Evolutionary conservation across 2,888 invertebrate genomes (phyloP), one percentile per base, ranked within the genome.

Genomic region (Ophion costatus): DNA sequence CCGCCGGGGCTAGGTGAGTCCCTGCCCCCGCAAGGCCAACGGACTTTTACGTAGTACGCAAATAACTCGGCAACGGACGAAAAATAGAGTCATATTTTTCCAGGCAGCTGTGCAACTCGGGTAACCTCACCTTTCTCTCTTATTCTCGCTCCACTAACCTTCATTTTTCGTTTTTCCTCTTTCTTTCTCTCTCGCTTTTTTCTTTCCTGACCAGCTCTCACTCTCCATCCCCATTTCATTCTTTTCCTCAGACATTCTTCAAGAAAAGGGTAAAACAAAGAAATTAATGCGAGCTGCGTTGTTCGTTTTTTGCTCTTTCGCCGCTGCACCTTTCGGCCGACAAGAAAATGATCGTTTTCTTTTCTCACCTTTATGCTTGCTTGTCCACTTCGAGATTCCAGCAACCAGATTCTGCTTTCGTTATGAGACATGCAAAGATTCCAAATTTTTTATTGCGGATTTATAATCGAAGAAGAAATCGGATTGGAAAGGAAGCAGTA

Each of bases 1-100:
- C 74, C 57, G 33, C 57, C n/a, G 42, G 57, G 24, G 33, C 59
- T 74, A 75, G 74, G 67, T 77, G 73, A 69, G 70, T 29, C 70
- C 64, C 42, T 20, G 38, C 66, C 66, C 66, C 57, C 38, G 24
- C 80, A 64, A 64, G 66, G 76, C 80, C 71, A 64, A n/a, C 73
- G 73, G 83, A 84, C 87, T 74, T 88, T 88, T 89, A 86, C 85
- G 78, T 80, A 84, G 78, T 85, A 86, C 86, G 89, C 89, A 91
- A 91, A 91, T 91, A 91, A 91, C 88, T 90, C 86, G 88, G 78
- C 86, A 81, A 82, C 87, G 84, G 83, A 88, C 89, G 91, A 90
- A 89, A 91, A 91, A 91, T 91, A 91, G 90, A 90, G 88, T 88
- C 90, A 90, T 91, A 91, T 91, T 90, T 91, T 88, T 88, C 84